Percentiles rank a stretch among this genome's conserved stretches.
These are phyloP conservation scores for Coelopa pilipes DNA, from an alignment of 2,888 invertebrate genomes.

Conservation along the genomic window DNA sequence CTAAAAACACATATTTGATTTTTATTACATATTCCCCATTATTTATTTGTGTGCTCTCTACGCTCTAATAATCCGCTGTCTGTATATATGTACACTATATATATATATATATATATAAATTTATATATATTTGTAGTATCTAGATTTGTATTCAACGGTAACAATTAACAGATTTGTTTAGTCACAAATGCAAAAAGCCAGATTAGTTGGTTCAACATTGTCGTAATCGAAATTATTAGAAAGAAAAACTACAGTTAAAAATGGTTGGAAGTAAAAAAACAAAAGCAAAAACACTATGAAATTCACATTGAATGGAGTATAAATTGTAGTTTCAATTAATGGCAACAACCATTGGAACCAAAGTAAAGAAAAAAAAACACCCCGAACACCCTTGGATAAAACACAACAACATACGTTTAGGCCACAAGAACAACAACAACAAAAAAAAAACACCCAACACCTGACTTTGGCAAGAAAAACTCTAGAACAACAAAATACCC, in stretches of 20 bases:
- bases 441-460: slow-evolving; percentile 32
- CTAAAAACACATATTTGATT: background rate
- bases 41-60: too few relatives aligned
- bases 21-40: too few relatives aligned
- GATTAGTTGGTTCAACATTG: slow-evolving; percentile 54
- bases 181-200: slow-evolving; percentile 46
- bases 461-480: slow-evolving; percentile 1
- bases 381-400: too few relatives aligned
- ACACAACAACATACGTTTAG: slow-evolving; percentile 8
- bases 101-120: slow-evolving; percentile 20
- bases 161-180: slow-evolving; percentile 16
- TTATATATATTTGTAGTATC: slow-evolving; percentile 37
- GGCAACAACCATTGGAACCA: background rate
- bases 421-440: slow-evolving; percentile 20
- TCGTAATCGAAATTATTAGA: slow-evolving; percentile 50
- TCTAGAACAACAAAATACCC: slow-evolving; percentile 31
- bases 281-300: slow-evolving; percentile 11
- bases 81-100: background rate
- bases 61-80: background rate
- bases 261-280: slow-evolving; percentile 18
- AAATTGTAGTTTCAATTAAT: slow-evolving; percentile 27
- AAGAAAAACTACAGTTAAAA: slow-evolving; percentile 5
- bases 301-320: background rate
- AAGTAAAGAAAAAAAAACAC: too few relatives aligned
- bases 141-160: slow-evolving; percentile 30